These are phyloP conservation scores for Xanthorhoe spadicearia DNA, from an alignment of 2,888 invertebrate species.

Conservation along the genomic window DNA sequence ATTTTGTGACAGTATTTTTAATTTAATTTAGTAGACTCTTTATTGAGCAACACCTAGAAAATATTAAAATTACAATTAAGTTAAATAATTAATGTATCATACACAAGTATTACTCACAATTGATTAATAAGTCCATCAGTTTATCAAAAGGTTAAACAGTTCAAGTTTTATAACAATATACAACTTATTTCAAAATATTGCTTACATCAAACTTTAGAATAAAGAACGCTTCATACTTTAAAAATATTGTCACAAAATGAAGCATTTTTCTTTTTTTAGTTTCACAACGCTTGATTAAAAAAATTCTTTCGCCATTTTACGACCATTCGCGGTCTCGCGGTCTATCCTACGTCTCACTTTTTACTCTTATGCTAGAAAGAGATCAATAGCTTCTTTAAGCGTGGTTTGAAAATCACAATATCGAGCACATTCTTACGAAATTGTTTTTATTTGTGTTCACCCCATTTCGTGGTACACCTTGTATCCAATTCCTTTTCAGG, in stretches of 20 bases:
- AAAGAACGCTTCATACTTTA: slow-evolving; percentile 14
- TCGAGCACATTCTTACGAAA: slow-evolving; percentile 65
- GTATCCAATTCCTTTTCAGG: slow-evolving; percentile 76
- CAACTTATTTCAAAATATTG: slow-evolving; percentile 4
- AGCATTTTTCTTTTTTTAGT: slow-evolving; percentile 60
- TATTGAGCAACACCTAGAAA: slow-evolving; percentile 66
- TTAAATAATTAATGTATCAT: background rate
- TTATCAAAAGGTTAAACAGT: background rate
- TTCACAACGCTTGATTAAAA: slow-evolving; percentile 81
- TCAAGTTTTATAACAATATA: background rate
- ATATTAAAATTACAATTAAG: background rate
- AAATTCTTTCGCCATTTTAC: slow-evolving; percentile 70
- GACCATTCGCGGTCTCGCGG: slow-evolving; percentile 53
- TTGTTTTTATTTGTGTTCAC: slow-evolving; percentile 59
- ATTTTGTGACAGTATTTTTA: slow-evolving; percentile 67
- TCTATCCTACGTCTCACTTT: slow-evolving; percentile 48
- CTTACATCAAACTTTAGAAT: slow-evolving; percentile 14
- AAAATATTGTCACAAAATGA: slow-evolving; percentile 67
- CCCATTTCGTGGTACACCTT: slow-evolving; percentile 74
- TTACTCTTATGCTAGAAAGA: slow-evolving; percentile 59
- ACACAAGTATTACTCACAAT: background rate
- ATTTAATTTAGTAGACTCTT: slow-evolving; percentile 44
- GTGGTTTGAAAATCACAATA: slow-evolving; percentile 64
- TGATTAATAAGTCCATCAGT: background rate
- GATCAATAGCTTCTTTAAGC: slow-evolving; percentile 55